These are phyloP conservation scores for Pygathrix nemaeus DNA, from an alignment of 2,113 vertebrate species.

Conservation along the genomic window DNA sequence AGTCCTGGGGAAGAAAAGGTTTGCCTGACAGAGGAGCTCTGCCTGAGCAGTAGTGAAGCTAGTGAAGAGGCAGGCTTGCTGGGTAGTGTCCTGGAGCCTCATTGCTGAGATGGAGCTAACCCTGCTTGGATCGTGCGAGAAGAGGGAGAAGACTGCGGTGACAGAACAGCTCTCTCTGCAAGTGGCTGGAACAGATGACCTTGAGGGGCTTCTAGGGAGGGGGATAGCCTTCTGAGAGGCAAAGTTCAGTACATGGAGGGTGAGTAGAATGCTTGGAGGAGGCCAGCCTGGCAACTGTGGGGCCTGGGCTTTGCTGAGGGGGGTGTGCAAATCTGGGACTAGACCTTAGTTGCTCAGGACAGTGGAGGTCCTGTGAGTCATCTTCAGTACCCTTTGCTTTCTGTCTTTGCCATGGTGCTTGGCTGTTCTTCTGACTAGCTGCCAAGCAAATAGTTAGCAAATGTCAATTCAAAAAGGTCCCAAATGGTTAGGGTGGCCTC, in stretches of 20 bases:
- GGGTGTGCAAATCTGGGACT: not conserved
- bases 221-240: not conserved
- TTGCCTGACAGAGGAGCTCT: no score
- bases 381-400: not conserved
- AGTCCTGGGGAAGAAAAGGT: not conserved
- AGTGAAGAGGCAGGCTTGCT: not conserved
- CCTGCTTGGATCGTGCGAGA: fast-evolving
- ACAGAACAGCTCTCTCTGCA: not conserved
- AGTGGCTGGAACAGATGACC: not conserved
- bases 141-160: fast-evolving
- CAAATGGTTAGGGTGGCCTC: not conserved
- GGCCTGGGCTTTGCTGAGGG: not conserved
- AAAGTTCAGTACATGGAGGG: no score
- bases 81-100: not conserved
- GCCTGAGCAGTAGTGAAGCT: not conserved
- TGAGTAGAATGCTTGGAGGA: not conserved
- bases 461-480: not conserved
- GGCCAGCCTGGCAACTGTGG: not conserved
- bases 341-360: not conserved
- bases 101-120: not conserved
- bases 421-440: not conserved
- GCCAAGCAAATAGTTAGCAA: not conserved
- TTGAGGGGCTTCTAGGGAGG: not conserved
- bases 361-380: not conserved
- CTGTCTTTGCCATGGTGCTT: not conserved